Evolutionary conservation across 2,797 vertebrate species (phyloP).

Genomic region (Perdix hodgsoniae): DNA sequence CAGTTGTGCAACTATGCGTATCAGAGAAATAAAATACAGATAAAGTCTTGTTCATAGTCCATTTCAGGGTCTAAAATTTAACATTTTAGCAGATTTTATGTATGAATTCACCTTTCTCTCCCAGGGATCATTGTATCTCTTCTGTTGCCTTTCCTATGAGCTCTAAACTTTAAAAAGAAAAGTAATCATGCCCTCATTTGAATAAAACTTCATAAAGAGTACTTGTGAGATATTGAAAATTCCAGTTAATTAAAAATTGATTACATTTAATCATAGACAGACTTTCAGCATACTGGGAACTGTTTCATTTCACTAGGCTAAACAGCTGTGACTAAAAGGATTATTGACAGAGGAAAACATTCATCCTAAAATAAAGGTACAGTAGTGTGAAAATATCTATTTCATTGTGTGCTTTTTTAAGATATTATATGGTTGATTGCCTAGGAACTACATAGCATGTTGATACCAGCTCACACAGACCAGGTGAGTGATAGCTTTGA

Average conservation of each 20-base stretch:
- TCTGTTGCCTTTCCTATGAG: not conserved
- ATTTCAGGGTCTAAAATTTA: not conserved
- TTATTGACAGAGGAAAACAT: slow-evolving; percentile 47
- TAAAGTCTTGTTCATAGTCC: not conserved
- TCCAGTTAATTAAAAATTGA: slow-evolving; percentile 70
- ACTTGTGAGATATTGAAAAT: slow-evolving; percentile 26
- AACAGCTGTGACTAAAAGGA: slow-evolving; percentile 65
- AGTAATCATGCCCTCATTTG: slow-evolving; percentile 44
- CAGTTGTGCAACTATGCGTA: not conserved
- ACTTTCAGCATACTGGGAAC: slow-evolving; percentile 43
- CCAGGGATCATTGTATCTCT: not conserved
- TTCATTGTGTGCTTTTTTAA: not conserved
- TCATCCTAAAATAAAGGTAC: slow-evolving; percentile 31
- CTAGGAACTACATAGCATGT: not conserved
- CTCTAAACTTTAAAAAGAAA: slow-evolving; percentile 40
- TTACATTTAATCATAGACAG: slow-evolving; percentile 55
- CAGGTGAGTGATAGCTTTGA: not conserved
- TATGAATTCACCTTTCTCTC: not conserved
- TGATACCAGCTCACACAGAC: not conserved
- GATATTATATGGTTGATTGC: not conserved
- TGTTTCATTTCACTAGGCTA: slow-evolving; percentile 57
- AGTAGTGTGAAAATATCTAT: not conserved
- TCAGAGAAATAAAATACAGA: not conserved
- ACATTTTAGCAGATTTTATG: not conserved
- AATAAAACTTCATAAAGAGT: slow-evolving; percentile 53